Evolutionary conservation across 2,888 invertebrate species (phyloP), one percentile per base, ranked within the genome.

Genomic region (Acholoe squamosa): DNA sequence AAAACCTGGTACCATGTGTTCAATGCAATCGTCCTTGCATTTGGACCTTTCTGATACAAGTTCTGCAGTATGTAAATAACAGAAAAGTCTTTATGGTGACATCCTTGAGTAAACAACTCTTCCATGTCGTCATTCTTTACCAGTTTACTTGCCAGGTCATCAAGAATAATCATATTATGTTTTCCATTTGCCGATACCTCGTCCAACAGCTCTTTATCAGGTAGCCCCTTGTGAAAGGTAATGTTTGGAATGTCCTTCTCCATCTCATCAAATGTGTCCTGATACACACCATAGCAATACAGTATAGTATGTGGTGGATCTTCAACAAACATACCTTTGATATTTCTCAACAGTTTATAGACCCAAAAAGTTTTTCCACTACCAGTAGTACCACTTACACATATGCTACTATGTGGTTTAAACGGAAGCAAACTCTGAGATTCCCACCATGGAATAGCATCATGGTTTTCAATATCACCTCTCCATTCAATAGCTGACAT

Each of bases 41-140:
- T 28, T n/a, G 19, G 10, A 43, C 52, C 80, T 89, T 90, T 12
- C 43, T 31, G 90, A 33, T 54, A 90, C 28, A 90, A 22, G 34
- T 90, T 90, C 56, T 90, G 90, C 7, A 61, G 25, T 7, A 90
- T 28, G 33, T 84, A 84, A 51, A 90, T 88, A 7, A 90, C 84
- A 19, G 51, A 25, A n/a, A 77, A 54, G 10, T 90, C 22, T 10
- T 34, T 22, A 54, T 90, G 90, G 31, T 88, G 90, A 52, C 52
- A 77, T 25, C 43, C 52, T 86, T 34, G 33, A 19, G 90, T 89
- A 89, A 89, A 84, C 89, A 89, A 31, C 14, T 28, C 16, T 77
- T 84, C 90, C n/a, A 90, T 56, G 16, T 84, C 89, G 43, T 88
- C 22, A 34, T 22, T 84, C 28, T 56, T 71, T 10, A 34, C 61